Percentiles rank a stretch among this genome's conserved stretches.
These are phyloP conservation scores for Pollachius pollachius DNA, from an alignment of 2,113 vertebrate genomes.

Conservation along the genomic window DNA sequence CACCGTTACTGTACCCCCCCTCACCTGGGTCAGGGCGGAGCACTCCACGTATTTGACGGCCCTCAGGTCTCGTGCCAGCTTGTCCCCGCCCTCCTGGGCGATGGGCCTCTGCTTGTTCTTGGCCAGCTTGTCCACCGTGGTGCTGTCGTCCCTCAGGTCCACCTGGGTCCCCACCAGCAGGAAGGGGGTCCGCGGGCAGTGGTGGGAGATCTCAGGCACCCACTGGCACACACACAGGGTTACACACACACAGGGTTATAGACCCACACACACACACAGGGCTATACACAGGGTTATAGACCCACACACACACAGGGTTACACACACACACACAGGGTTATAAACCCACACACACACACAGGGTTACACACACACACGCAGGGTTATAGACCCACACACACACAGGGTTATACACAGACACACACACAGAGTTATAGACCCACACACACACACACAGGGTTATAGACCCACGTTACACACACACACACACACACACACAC, in stretches of 20 bases:
- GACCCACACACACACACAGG: neutral
- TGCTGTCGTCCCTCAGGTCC: constrained; percentile 91
- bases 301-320: neutral
- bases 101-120: constrained; percentile 99
- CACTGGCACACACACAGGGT: constrained; percentile 77
- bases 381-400: no score
- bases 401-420: no score
- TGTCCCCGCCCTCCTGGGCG: constrained; percentile 88
- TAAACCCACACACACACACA: neutral
- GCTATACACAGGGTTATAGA: no score
- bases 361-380: constrained; percentile 45
- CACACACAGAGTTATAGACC: no score
- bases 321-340: neutral
- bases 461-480: neutral
- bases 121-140: constrained; percentile 93
- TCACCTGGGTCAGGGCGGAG: constrained; percentile 95
- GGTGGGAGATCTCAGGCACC: constrained; percentile 97
- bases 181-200: constrained; percentile 95
- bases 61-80: constrained; percentile 88
- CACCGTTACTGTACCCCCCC: no score
- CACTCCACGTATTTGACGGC: constrained; percentile 98
- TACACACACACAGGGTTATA: neutral
- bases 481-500: neutral
- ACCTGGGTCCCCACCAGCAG: constrained; percentile 96
- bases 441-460: no score